Evolutionary conservation across 2,797 vertebrate species (phyloP).

Genomic region (Kryptolebias ocellatus): DNA sequence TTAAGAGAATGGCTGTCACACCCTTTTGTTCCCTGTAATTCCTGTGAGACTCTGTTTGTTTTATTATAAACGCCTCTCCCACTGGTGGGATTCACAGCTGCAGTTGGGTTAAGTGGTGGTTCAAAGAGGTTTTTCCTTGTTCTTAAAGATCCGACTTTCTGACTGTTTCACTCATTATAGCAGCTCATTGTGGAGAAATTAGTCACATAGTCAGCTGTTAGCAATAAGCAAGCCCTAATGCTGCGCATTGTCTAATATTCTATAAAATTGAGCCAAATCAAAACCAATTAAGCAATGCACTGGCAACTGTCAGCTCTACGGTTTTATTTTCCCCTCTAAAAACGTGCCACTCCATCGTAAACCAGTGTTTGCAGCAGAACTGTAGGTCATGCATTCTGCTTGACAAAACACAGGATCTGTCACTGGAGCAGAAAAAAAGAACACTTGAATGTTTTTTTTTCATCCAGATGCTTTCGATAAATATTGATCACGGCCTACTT

Average conservation of each 20-base stretch:
- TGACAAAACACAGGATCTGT: conserved; percentile 41
- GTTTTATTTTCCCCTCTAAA: conserved; percentile 34
- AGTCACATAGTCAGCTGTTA: conserved; percentile 41
- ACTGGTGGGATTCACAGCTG: conserved; percentile 63
- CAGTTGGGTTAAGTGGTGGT: conserved; percentile 59
- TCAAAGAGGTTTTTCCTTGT: conserved; percentile 42
- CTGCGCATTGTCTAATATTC: conserved; percentile 15
- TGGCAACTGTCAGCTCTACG: conserved; percentile 2
- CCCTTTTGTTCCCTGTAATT: conserved; percentile 72
- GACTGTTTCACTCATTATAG: conserved; percentile 54
- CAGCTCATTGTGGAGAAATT: conserved; percentile 29
- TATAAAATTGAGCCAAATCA: conserved; percentile 7
- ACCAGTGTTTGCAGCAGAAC: conserved; percentile 55
- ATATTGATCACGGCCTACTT: conserved; percentile 50
- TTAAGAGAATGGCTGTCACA: conserved; percentile 56
- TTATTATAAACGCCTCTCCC: conserved; percentile 69
- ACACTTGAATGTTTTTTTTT: conserved; percentile 34
- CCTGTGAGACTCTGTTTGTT: conserved; percentile 63
- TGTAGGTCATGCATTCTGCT: conserved; percentile 52
- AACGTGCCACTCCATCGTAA: conserved; percentile 5
- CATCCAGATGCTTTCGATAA: conserved; percentile 69
- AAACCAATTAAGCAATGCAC: background rate
- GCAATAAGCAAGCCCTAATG: conserved; percentile 33
- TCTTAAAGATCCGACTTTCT: conserved; percentile 40
- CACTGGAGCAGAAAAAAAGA: conserved; percentile 35